A percentile compares a stretch with the other conserved stretches of the same genome.
phyloP scores from a whole-genome alignment of 2,797 vertebrate species.

The Taeniopygia guttata region DNA sequence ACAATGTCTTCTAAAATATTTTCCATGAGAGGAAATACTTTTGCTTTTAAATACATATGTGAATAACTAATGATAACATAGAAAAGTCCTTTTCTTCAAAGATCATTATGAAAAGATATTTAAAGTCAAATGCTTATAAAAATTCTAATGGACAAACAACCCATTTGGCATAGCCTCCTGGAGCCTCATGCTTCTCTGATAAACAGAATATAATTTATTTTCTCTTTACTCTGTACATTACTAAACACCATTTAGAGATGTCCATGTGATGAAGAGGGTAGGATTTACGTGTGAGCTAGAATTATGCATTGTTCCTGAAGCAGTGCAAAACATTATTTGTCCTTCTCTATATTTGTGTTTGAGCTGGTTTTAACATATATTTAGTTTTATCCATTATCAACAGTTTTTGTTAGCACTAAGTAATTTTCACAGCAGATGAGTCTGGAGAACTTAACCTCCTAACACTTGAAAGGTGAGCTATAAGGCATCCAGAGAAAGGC shows the following conservation, averaged over 20 bases:
- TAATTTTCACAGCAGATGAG: not conserved
- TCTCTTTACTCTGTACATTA: not conserved
- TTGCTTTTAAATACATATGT: not conserved
- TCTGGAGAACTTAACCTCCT: not conserved
- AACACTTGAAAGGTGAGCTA: not conserved
- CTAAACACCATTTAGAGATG: not conserved
- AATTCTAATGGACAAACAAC: not conserved
- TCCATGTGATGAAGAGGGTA: not conserved
- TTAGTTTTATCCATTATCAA: not conserved
- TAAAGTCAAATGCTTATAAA: not conserved
- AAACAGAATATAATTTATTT: not conserved
- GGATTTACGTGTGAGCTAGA: not conserved
- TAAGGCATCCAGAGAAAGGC: not conserved
- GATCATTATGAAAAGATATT: not conserved
- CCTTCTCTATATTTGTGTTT: not conserved
- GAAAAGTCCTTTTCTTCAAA: not conserved
- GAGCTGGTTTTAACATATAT: not conserved
- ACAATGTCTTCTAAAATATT: not conserved
- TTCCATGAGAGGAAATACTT: not conserved
- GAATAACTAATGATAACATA: not conserved
- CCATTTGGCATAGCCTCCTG: not conserved
- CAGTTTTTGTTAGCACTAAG: not conserved
- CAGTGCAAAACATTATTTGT: not conserved
- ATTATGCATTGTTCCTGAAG: not conserved
- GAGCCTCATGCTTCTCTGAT: not conserved